phyloP scores from a whole-genome alignment of 2,888 invertebrate genomes.

The Rhagium mordax region DNA sequence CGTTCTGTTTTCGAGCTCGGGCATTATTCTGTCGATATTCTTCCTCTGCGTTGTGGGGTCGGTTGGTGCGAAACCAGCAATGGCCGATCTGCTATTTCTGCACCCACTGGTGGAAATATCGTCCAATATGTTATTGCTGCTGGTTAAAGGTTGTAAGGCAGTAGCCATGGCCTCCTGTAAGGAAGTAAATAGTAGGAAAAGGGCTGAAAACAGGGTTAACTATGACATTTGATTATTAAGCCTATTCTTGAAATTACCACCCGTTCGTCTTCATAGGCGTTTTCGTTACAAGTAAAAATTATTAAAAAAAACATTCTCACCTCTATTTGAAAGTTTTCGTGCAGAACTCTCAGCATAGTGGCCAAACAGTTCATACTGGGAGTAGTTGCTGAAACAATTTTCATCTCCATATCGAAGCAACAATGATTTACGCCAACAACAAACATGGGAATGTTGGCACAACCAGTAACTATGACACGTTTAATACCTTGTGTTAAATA shows the following conservation, averaged over 20 bases:
- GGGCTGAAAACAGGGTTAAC: no score
- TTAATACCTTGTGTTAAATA: slow-evolving; percentile 46
- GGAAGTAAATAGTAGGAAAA: not conserved
- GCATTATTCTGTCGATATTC: slow-evolving; percentile 48
- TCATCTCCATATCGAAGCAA: slow-evolving; percentile 50
- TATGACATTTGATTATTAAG: no score
- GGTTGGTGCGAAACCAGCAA: slow-evolving; percentile 43
- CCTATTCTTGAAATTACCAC: no score
- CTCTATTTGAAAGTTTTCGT: slow-evolving; percentile 50
- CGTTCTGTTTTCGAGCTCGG: slow-evolving; percentile 49
- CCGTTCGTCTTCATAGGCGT: no score
- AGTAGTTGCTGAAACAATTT: slow-evolving; percentile 44
- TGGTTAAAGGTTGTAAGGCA: slow-evolving; percentile 44
- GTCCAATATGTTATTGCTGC: slow-evolving; percentile 46
- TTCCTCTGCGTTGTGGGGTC: slow-evolving; percentile 34
- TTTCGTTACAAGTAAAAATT: no score
- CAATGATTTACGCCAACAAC: slow-evolving; percentile 51
- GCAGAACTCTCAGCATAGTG: slow-evolving; percentile 47
- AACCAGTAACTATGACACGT: slow-evolving; percentile 48
- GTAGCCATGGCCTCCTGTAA: slow-evolving; percentile 49
- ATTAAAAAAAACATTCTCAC: no score
- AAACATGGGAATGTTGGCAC: slow-evolving; percentile 49
- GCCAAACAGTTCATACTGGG: slow-evolving; percentile 49
- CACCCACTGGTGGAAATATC: slow-evolving; percentile 27
- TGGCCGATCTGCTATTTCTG: slow-evolving; percentile 43